Base-by-base conservation (phyloP, 2,888 invertebrate genomes). In the Amaurobius ferox region DNA sequence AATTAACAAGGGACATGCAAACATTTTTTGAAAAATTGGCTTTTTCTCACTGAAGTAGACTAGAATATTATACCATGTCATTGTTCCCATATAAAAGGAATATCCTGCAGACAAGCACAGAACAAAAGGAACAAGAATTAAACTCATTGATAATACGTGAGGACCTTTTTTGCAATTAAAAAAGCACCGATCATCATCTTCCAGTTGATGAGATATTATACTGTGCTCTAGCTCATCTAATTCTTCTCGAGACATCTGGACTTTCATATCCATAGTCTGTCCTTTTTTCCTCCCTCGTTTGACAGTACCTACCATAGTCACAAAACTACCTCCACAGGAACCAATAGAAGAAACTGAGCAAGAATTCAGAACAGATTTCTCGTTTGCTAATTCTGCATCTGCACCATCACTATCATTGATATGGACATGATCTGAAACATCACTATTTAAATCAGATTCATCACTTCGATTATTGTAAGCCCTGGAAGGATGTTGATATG, bases 31-130 rank as follows among this genome's bases (percentile, higher is more conserved):
- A 79, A 93, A 91, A 89, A 94, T 93, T 71, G 93, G 93, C 89
- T 93, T 93, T 89, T 94, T 94, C 90, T 95, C 95, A 79, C 94
- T 94, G 77, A 94, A 93, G 90, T 94, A 94, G 64, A 94, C 93
- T 90, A 95, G 94, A 88, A 95, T 93, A 89, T 95, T 95, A 90
- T 95, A 95, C 95, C 95, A 95, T 68, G 95, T 94, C 89, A 95
- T 91, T 0, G 95, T 95, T 26, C 95, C 95, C 88, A 94, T 94
- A 90, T 95, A 95, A 90, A 95, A 95, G 0, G 95, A 94, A 90
- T 95, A 94, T 68, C 93, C 90, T 16, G 94, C 92, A 11, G 95
- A 94, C 81, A 94, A 92, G 48, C 94, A 89, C 35, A 94, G 92
- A 23, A 95, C 94, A 91, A 95, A 92, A 13, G 95, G 95, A 89